Base-by-base conservation (phyloP, 1,140 invertebrate species). In the Nixonia krombeini region DNA sequence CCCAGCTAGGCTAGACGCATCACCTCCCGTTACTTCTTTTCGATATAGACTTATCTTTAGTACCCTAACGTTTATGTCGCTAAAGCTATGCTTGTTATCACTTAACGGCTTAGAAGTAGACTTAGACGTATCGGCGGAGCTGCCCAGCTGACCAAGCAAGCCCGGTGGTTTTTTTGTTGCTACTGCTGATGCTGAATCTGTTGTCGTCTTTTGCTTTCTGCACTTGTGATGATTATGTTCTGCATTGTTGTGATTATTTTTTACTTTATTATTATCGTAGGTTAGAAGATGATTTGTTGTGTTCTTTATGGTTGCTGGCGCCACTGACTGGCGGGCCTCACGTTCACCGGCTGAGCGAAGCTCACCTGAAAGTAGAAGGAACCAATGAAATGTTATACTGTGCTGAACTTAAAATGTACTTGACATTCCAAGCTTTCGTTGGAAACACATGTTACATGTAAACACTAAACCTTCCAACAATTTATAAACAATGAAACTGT, bases 81-180 rank as follows among this genome's bases (percentile, higher is more conserved):
- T 85, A 85, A 83, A 85, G 82, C 84, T 86, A 86, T 83, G 66
- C 80, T 85, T 85, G 85, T 85, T 85, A 85, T 85, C 83, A 85
- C 84, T 85, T 85, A 85, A 84, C 80, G 79, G 83, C 83, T 85
- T 85, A 85, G 70, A 83, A 76, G 74, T 85, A 85, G 82, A 85
- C 83, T 85, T 85, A 85, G 83, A 84, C 71, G 81, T 82, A 81
- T 82, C 82, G 77, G 80, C 83, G 78, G 81, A 83, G 82, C 82
- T 84, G 80, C 76, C 79, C 78, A 78, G 78, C 75, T 79, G 74
- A 70, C 78, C 79, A 80, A 79, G 76, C 80, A 75, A 80, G 79
- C 75, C 81, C 79, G 74, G 74, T 83, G 77, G 79, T 72, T 76
- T 77, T 80, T 76, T 73, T 70, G 42, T 72, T 70, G 55, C 64